Evolutionary conservation across 2,888 invertebrate species (phyloP).

Genomic region (Itoplectis maculator): DNA sequence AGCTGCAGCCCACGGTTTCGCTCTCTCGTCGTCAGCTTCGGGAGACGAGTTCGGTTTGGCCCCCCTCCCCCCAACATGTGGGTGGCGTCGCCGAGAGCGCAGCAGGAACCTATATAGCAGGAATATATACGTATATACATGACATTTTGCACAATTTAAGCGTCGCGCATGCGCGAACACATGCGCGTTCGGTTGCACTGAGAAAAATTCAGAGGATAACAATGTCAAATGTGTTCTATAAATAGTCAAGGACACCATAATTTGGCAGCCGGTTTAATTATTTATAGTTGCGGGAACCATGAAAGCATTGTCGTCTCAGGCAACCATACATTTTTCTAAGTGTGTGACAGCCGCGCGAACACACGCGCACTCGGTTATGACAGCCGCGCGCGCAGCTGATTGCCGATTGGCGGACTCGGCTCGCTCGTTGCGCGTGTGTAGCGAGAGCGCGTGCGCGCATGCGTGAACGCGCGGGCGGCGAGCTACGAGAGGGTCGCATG

Average conservation of each 20-base stretch:
- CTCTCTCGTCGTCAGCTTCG: no score
- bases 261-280: no score
- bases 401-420: slow-evolving; percentile 37
- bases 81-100: slow-evolving; percentile 30
- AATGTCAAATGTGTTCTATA: no score
- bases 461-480: slow-evolving; percentile 46
- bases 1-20: slow-evolving; percentile 37
- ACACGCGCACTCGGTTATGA: slow-evolving; percentile 47
- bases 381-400: slow-evolving; percentile 39
- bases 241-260: no score
- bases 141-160: no score
- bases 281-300: no score
- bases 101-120: slow-evolving; percentile 18
- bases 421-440: slow-evolving; percentile 15
- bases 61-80: slow-evolving; percentile 40
- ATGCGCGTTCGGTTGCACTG: no score
- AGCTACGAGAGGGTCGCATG: slow-evolving; percentile 40
- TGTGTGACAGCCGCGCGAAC: slow-evolving; percentile 35
- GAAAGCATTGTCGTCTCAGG: no score
- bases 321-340: no score
- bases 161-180: slow-evolving; percentile 21
- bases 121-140: no score
- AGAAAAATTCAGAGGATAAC: no score
- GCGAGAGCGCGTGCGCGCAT: slow-evolving; percentile 26
- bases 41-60: slow-evolving; percentile 27